Percentiles rank a stretch among this genome's conserved stretches.
Conservation (phyloP, 2,888 invertebrate species). For the Herminia tarsipennalis region DNA sequence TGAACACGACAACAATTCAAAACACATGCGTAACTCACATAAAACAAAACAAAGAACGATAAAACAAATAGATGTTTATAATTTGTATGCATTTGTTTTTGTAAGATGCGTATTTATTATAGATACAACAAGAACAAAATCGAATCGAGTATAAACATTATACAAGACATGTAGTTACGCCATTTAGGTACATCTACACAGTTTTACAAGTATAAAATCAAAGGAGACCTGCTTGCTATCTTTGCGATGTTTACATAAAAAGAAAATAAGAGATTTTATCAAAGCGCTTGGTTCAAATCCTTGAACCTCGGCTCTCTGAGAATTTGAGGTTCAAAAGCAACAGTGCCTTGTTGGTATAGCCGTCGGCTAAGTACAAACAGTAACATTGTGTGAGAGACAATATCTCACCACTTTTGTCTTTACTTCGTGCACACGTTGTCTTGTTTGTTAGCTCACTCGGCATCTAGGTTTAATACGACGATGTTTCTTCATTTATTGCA, state of each 20-base stretch:
- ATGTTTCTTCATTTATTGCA: background rate
- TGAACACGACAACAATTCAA: too few species aligned
- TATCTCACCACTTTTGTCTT: constrained; percentile 7
- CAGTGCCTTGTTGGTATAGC: constrained; percentile 7
- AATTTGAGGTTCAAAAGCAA: constrained; percentile 7
- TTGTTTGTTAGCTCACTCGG: constrained; percentile 7
- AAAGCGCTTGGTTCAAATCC: background rate
- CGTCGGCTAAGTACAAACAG: constrained; percentile 11
- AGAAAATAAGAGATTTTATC: background rate
- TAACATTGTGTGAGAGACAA: constrained; percentile 12
- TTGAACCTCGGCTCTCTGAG: background rate
- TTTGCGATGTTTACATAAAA: background rate
- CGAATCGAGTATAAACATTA: too few species aligned
- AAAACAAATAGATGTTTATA: too few species aligned
- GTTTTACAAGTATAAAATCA: background rate
- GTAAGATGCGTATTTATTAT: too few species aligned
- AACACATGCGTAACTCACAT: too few species aligned
- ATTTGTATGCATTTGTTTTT: too few species aligned
- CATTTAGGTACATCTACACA: too few species aligned
- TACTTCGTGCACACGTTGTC: constrained; percentile 17
- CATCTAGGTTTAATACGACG: constrained; percentile 6
- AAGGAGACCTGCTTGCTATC: background rate
- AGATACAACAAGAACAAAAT: too few species aligned
- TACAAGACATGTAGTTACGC: too few species aligned
- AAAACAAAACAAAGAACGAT: too few species aligned